Conservation (phyloP, 2,888 invertebrate species). For the Diaphora mendica region DNA sequence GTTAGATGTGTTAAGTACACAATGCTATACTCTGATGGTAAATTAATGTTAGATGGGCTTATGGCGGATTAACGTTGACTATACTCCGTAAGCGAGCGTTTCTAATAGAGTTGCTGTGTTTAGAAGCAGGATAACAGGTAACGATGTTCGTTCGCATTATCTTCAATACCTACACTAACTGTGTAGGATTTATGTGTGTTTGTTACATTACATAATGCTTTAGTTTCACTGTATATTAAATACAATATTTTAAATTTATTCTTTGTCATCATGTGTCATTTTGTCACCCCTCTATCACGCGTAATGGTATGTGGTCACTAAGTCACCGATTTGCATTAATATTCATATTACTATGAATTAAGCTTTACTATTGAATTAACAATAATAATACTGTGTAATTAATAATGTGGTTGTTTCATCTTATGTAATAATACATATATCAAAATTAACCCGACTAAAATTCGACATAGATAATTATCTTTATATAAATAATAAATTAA, state of each 20-base stretch:
- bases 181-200: background rate
- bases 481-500: too few relatives aligned
- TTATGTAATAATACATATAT: too few relatives aligned
- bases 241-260: background rate
- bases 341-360: background rate
- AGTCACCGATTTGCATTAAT: background rate
- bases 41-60: conserved; percentile 67
- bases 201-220: background rate
- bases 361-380: background rate
- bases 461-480: too few relatives aligned
- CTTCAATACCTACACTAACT: conserved; percentile 23
- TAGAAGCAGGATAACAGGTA: conserved; percentile 37
- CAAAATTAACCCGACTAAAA: too few relatives aligned
- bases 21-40: conserved; percentile 62
- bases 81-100: conserved; percentile 49
- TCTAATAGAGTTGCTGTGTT: conserved; percentile 53
- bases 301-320: too few relatives aligned
- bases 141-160: conserved; percentile 34
- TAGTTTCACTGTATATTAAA: background rate
- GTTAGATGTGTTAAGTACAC: conserved; percentile 56
- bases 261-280: background rate
- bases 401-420: too few relatives aligned
- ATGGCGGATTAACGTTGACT: conserved; percentile 64
- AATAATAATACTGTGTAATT: too few relatives aligned
- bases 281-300: too few relatives aligned